Conservation (phyloP, 2,113 vertebrate genomes). For the Malaclemys terrapin region DNA sequence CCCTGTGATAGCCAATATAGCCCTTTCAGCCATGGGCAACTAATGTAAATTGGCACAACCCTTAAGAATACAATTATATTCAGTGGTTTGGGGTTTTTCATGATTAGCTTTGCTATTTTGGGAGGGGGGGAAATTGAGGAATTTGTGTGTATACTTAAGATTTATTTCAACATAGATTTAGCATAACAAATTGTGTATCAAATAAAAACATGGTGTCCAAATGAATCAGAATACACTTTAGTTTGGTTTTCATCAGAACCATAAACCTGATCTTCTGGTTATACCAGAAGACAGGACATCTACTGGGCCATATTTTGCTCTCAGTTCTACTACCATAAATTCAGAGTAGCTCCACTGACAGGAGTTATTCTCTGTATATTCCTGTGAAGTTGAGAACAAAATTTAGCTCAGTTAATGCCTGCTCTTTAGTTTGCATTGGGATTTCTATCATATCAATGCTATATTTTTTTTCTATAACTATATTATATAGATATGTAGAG, state of each 20-base stretch:
- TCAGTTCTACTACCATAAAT: background rate
- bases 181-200: background rate
- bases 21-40: background rate
- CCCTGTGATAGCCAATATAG: background rate
- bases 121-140: background rate
- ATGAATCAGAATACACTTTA: background rate
- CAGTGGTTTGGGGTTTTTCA: background rate
- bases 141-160: background rate
- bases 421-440: background rate
- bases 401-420: background rate
- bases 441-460: background rate
- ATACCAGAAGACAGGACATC: background rate
- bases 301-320: background rate
- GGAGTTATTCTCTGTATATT: background rate
- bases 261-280: accelerated
- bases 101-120: background rate
- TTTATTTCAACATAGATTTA: background rate
- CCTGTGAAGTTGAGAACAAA: background rate
- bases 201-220: background rate
- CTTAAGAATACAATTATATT: background rate
- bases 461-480: background rate
- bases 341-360: background rate
- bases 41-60: accelerated
- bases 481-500: background rate
- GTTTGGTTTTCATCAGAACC: background rate